Conservation (phyloP, 2,113 vertebrate genomes). For the Lepus americanus region DNA sequence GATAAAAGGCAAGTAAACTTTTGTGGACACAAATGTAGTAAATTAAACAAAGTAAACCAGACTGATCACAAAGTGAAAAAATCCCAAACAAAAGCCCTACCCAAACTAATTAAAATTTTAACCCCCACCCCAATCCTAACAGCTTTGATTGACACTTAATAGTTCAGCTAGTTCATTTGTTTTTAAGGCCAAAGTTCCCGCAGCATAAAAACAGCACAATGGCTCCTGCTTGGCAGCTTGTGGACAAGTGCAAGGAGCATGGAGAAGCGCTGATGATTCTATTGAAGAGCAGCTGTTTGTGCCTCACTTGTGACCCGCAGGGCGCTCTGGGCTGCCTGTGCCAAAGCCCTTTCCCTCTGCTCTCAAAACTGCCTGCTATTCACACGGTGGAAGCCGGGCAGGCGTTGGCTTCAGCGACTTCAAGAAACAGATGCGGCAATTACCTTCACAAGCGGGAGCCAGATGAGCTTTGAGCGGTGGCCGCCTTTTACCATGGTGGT, state of each 20-base stretch:
- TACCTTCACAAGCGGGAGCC: slow-evolving; percentile 81
- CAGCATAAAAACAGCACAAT: slow-evolving; percentile 83
- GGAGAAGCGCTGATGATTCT: slow-evolving; percentile 75
- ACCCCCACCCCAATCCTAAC: slow-evolving; percentile 67
- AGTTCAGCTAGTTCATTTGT: slow-evolving; percentile 87
- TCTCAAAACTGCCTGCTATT: slow-evolving; percentile 72
- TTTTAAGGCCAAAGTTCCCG: slow-evolving; percentile 83
- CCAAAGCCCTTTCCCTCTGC: slow-evolving; percentile 79
- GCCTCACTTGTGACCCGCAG: slow-evolving; percentile 82
- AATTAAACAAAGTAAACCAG: slow-evolving; percentile 79
- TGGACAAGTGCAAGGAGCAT: slow-evolving; percentile 71
- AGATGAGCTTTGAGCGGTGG: slow-evolving; percentile 71
- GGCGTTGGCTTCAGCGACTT: slow-evolving; percentile 76
- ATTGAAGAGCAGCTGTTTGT: slow-evolving; percentile 85
- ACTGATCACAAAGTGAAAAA: slow-evolving; percentile 63
- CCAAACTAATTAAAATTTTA: slow-evolving; percentile 81
- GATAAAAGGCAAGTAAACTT: slow-evolving; percentile 73
- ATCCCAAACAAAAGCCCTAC: background rate
- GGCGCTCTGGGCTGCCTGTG: slow-evolving; percentile 70
- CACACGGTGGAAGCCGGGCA: slow-evolving; percentile 71
- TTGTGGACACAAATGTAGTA: slow-evolving; percentile 78
- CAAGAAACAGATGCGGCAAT: slow-evolving; percentile 84
- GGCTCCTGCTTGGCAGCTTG: slow-evolving; percentile 85
- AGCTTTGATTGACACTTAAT: slow-evolving; percentile 88
- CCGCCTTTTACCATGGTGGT: slow-evolving; percentile 78